phyloP scores from a whole-genome alignment of 2,113 vertebrate genomes.

The Pelecanoides urinatrix region DNA sequence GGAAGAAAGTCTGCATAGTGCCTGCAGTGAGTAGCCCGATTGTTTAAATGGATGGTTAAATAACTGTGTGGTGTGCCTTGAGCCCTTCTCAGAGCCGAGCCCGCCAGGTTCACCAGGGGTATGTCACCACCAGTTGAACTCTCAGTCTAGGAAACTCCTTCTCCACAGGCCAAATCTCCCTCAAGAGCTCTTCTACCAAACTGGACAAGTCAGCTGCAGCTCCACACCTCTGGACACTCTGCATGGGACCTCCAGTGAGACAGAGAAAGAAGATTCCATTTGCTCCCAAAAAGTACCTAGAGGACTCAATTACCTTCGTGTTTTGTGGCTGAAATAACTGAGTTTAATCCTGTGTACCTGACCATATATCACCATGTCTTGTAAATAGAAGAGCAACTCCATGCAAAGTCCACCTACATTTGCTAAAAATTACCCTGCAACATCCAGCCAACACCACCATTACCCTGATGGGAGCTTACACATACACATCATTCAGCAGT shows the following conservation, averaged over 20 bases:
- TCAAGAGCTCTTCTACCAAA: not conserved
- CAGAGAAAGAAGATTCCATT: not conserved
- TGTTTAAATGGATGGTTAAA: not conserved
- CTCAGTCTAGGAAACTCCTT: not conserved
- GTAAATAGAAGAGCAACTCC: not conserved
- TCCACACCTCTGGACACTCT: not conserved
- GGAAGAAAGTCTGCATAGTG: not conserved
- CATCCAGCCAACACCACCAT: not conserved
- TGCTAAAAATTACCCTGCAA: not conserved
- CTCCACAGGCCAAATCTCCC: not conserved
- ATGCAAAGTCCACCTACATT: not conserved
- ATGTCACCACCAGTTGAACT: not conserved
- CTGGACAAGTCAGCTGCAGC: not conserved
- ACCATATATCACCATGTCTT: not conserved
- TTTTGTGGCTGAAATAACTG: not conserved
- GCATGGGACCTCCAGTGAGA: not conserved
- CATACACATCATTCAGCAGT: not conserved
- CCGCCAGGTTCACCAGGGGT: fast-evolving
- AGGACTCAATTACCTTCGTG: not conserved
- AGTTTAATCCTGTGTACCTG: not conserved
- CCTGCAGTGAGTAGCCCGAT: not conserved
- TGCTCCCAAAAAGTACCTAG: not conserved
- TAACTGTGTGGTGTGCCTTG: not conserved
- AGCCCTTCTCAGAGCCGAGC: not conserved
- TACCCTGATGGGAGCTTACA: not conserved